These are phyloP conservation scores for Zaprionus lineosus DNA, from an alignment of 2,888 invertebrate genomes.

Conservation along the genomic window DNA sequence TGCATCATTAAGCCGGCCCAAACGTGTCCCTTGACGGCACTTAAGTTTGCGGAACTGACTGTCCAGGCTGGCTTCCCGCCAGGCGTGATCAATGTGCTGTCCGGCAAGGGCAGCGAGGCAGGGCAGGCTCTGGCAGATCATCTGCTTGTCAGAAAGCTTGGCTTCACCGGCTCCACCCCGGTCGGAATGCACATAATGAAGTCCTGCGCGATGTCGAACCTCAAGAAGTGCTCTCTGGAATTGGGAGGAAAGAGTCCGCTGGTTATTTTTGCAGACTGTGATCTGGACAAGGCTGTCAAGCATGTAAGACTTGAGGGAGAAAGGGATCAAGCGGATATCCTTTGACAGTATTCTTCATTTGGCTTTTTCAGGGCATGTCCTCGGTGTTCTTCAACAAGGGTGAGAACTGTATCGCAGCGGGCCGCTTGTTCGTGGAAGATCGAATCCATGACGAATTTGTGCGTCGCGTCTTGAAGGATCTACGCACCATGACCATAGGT, in stretches of 20 bases:
- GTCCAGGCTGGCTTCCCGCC: slow-evolving; percentile 96
- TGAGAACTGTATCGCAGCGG: slow-evolving; percentile 98
- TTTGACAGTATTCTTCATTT: background rate
- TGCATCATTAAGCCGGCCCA: slow-evolving; percentile 98
- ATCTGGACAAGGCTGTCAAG: slow-evolving; percentile 95
- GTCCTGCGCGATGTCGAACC: slow-evolving; percentile 92
- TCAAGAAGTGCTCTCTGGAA: slow-evolving; percentile 97
- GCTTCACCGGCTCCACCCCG: slow-evolving; percentile 97
- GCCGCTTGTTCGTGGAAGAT: slow-evolving; percentile 95
- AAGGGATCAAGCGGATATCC: too few species aligned
- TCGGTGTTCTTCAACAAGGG: slow-evolving; percentile 99
- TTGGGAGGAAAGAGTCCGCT: slow-evolving; percentile 98
- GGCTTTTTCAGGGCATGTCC: slow-evolving; percentile 89
- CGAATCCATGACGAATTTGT: slow-evolving; percentile 95
- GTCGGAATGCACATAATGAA: slow-evolving; percentile 95
- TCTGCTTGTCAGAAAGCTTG: slow-evolving; percentile 92
- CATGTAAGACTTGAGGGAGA: slow-evolving; percentile 85
- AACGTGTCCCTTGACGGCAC: slow-evolving; percentile 94
- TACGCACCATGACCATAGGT: slow-evolving; percentile 89
- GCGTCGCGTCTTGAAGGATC: slow-evolving; percentile 88
- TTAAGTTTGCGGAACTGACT: slow-evolving; percentile 96
- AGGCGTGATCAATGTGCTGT: slow-evolving; percentile 96
- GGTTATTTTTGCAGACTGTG: slow-evolving; percentile 96
- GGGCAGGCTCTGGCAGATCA: slow-evolving; percentile 96
- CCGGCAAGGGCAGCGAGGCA: slow-evolving; percentile 90